Percentiles rank a stretch among this genome's conserved stretches.
These are phyloP conservation scores for Oceanodroma tethys DNA, from an alignment of 2,113 vertebrate species.

Conservation along the genomic window DNA sequence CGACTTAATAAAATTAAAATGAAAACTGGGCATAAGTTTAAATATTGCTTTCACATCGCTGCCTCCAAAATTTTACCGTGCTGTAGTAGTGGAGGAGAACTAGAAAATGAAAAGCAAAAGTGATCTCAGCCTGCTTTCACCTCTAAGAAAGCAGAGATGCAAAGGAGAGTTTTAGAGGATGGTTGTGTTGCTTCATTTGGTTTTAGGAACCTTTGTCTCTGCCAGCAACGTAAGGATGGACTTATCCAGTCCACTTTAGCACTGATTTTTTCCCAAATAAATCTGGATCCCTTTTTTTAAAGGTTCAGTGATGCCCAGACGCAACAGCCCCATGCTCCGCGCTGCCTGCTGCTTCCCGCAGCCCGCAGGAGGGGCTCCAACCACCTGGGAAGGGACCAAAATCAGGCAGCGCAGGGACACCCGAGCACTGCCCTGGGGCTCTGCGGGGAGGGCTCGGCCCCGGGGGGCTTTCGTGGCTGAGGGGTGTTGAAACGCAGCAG, in stretches of 20 bases:
- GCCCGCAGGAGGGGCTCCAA: fast-evolving
- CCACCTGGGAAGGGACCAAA: fast-evolving
- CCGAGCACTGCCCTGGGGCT: fast-evolving
- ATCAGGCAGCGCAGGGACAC: fast-evolving
- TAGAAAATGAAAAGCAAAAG: background rate
- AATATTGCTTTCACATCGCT: background rate
- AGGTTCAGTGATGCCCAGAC: background rate
- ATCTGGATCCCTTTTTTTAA: background rate
- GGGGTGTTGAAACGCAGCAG: background rate
- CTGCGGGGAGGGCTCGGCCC: fast-evolving
- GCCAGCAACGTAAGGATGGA: background rate
- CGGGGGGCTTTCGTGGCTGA: fast-evolving
- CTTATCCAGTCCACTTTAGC: background rate
- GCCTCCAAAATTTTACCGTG: background rate
- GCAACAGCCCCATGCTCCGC: fast-evolving
- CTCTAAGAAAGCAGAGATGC: background rate
- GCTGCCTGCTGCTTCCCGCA: fast-evolving
- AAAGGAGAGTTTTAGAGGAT: background rate
- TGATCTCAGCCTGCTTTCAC: background rate
- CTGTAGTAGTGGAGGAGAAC: background rate
- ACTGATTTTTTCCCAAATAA: background rate
- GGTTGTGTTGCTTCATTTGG: background rate
- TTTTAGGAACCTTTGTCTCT: background rate
- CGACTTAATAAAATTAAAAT: background rate
- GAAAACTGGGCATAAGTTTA: background rate